Evolutionary conservation across 1,140 invertebrate species (phyloP).

Genomic region (Formica exsecta): DNA sequence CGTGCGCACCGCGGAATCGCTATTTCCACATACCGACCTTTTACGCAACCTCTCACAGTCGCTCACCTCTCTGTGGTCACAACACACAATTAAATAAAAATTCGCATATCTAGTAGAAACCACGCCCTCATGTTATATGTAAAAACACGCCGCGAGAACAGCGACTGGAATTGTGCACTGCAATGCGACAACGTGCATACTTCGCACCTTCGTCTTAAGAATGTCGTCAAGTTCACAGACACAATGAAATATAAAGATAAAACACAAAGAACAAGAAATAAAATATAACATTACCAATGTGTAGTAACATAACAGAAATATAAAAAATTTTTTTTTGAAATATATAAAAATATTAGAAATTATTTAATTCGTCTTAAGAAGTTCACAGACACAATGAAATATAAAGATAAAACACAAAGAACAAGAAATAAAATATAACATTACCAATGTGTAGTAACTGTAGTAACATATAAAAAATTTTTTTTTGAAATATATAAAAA

Average conservation of each 20-base stretch:
- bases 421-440: background rate
- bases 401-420: background rate
- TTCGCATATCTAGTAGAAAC: slow-evolving; percentile 47
- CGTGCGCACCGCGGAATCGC: background rate
- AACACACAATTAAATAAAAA: slow-evolving; percentile 47
- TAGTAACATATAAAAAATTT: no score
- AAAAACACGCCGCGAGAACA: slow-evolving; percentile 31
- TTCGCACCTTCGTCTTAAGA: slow-evolving; percentile 13
- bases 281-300: background rate
- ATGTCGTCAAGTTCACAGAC: background rate
- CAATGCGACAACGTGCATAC: slow-evolving; percentile 44
- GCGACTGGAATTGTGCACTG: slow-evolving; percentile 20
- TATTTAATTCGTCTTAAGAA: no score
- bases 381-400: no score
- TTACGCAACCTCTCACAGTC: slow-evolving; percentile 37
- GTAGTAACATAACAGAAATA: background rate
- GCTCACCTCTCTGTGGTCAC: slow-evolving; percentile 13
- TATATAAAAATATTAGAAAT: no score
- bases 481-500: no score
- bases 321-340: no score
- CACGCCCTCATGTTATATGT: slow-evolving; percentile 36
- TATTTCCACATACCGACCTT: slow-evolving; percentile 33
- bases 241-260: background rate
- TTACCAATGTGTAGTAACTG: background rate
- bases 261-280: background rate